These are phyloP conservation scores for Exephanes ischioxanthus DNA, from an alignment of 2,888 invertebrate species.

Conservation along the genomic window DNA sequence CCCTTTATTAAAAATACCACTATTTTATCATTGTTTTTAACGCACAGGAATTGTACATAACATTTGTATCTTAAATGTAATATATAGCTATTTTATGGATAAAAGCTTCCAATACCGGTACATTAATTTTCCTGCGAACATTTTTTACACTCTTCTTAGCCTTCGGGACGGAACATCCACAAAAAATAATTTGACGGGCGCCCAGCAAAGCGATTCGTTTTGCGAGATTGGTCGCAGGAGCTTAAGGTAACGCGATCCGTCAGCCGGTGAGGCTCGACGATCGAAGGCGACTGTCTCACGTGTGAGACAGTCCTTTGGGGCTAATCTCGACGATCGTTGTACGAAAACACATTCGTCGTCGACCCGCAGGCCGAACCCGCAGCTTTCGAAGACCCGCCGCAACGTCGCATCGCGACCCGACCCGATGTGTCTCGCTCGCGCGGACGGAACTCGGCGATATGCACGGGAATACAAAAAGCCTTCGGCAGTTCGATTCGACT, in stretches of 20 bases:
- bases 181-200: no score
- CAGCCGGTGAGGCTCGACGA: not conserved
- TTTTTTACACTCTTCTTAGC: no score
- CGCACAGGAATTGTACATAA: no score
- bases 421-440: slow-evolving; percentile 5
- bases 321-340: not conserved
- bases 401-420: not conserved
- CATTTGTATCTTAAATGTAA: no score
- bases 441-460: not conserved
- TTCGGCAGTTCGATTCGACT: not conserved
- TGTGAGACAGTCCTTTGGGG: not conserved
- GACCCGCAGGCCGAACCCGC: not conserved
- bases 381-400: not conserved
- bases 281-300: not conserved
- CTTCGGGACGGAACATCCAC: no score
- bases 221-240: not conserved
- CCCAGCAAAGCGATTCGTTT: not conserved
- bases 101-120: no score
- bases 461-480: not conserved
- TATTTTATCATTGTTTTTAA: no score
- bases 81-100: no score
- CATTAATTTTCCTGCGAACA: no score
- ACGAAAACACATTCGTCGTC: not conserved
- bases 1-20: no score
- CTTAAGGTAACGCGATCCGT: not conserved